Conservation (phyloP, 2,888 invertebrate species). For the Synanthedon formicaeformis region DNA sequence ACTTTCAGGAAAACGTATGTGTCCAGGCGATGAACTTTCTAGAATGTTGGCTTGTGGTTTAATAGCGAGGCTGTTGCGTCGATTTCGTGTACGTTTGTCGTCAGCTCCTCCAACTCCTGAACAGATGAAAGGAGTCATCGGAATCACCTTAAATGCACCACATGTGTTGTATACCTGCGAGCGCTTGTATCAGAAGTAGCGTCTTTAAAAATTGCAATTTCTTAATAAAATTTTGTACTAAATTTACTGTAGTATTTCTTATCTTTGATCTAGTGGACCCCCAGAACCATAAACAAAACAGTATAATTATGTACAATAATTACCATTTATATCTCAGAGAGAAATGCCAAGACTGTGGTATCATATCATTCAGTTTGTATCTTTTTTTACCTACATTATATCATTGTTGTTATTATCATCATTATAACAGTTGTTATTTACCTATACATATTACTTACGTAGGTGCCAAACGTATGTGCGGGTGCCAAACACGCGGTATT, state of each 20-base stretch:
- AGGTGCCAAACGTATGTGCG: too few species aligned
- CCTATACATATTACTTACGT: too few species aligned
- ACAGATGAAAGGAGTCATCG: slow-evolving; percentile 77
- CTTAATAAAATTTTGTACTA: too few species aligned
- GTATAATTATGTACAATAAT: too few species aligned
- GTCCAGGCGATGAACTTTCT: slow-evolving; percentile 86
- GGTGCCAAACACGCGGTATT: too few species aligned
- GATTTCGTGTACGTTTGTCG: slow-evolving; percentile 72
- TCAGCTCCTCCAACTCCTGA: slow-evolving; percentile 36
- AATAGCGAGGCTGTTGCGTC: slow-evolving; percentile 77
- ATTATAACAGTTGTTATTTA: too few species aligned
- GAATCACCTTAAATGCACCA: slow-evolving; percentile 80
- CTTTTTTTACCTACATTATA: too few species aligned
- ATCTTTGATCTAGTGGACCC: too few species aligned
- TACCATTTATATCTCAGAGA: neutral
- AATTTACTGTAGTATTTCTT: too few species aligned
- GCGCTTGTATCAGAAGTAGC: slow-evolving; percentile 14
- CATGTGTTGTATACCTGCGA: slow-evolving; percentile 47
- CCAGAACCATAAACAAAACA: too few species aligned
- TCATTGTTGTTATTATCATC: too few species aligned
- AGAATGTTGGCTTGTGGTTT: slow-evolving; percentile 76
- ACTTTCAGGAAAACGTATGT: slow-evolving; percentile 81
- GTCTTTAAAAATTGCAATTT: too few species aligned
- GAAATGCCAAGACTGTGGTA: neutral
- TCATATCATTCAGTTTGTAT: neutral